Base-by-base conservation (phyloP, 2,113 vertebrate genomes). In the Penelope pileata region DNA sequence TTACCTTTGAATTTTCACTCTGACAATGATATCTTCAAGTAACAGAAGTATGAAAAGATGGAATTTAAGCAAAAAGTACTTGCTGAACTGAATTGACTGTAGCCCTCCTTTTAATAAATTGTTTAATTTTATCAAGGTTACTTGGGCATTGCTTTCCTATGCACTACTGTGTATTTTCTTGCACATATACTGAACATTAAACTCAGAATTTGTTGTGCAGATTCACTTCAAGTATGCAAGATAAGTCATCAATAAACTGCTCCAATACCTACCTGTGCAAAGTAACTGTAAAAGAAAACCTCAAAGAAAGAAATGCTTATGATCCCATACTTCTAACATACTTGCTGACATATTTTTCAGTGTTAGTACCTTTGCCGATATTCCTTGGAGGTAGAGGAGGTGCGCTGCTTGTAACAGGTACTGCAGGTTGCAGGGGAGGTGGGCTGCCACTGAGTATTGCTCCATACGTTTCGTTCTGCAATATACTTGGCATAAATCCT, bases 391-490 rank as follows among this genome's bases (percentile, higher is more conserved):
- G 99, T 50, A 99, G 98, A 2, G 99, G 99, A 12, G 99, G 99
- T 9, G 98, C 99, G 1, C 98, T 97, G 43, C 98, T 96, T 73
- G 98, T 91, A 58, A 96, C 73, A 38, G 98, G 86, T 48, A 94
- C 92, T 8, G 92, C 56, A 4, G 97, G 84, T 86, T 96, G 97
- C 29, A 94, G 36, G n/a, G 98, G 53, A 9, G 98, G 85, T 0
- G 98, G 95, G 82, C 97, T 99, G 97, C 98, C 88, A 74, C 98
- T 98, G 62, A 99, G 98, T 96, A 99, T 97, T 91, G 99, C 98
- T 92, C 99, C 99, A 0, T 99, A 99, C 0, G 99, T 99, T 97
- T 99, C 99, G 12, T 99, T 99, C 98, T 99, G 99, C 58, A 99
- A 94, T 93, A 99, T 96, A 96, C 96, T 99, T 76, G 99, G 99